These are phyloP conservation scores for Hydropsyche betteni DNA, from an alignment of 2,888 invertebrate genomes.

Conservation along the genomic window DNA sequence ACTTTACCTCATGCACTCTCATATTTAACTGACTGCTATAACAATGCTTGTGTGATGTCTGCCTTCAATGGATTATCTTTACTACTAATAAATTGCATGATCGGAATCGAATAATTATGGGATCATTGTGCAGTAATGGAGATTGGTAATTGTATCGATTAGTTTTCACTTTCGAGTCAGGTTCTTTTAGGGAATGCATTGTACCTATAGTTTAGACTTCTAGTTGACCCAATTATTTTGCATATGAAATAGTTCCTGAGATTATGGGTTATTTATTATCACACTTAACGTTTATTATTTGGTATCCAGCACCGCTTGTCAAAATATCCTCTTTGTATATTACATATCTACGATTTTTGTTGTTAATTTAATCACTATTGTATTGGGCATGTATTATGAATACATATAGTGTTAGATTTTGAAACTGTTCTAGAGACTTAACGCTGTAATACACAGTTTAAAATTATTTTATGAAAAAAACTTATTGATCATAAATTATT, in stretches of 20 bases:
- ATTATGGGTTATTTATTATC: neutral
- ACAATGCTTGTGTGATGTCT: slow-evolving; percentile 50
- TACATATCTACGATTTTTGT: neutral
- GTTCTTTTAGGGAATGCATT: slow-evolving; percentile 22
- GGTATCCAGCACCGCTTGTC: neutral
- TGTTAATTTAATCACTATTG: neutral
- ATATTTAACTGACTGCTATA: slow-evolving; percentile 48
- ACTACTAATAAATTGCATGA: slow-evolving; percentile 46
- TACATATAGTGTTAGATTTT: neutral
- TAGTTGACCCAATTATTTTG: slow-evolving; percentile 18
- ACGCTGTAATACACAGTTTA: too few species aligned
- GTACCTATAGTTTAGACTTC: slow-evolving; percentile 3
- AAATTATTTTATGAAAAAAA: too few species aligned
- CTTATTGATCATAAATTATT: too few species aligned
- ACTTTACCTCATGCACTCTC: slow-evolving; percentile 46
- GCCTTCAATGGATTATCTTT: slow-evolving; percentile 41
- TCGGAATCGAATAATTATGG: slow-evolving; percentile 14
- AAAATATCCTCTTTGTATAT: neutral
- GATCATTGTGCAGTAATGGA: slow-evolving; percentile 16
- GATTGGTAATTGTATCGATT: slow-evolving; percentile 3
- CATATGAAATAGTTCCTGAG: slow-evolving; percentile 3
- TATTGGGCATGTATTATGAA: neutral
- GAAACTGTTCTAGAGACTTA: too few species aligned
- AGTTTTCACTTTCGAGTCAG: slow-evolving; percentile 5
- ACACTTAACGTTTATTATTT: slow-evolving; percentile 3